Evolutionary conservation across 2,888 invertebrate genomes (phyloP).

Genomic region (Drosophila borealis): DNA sequence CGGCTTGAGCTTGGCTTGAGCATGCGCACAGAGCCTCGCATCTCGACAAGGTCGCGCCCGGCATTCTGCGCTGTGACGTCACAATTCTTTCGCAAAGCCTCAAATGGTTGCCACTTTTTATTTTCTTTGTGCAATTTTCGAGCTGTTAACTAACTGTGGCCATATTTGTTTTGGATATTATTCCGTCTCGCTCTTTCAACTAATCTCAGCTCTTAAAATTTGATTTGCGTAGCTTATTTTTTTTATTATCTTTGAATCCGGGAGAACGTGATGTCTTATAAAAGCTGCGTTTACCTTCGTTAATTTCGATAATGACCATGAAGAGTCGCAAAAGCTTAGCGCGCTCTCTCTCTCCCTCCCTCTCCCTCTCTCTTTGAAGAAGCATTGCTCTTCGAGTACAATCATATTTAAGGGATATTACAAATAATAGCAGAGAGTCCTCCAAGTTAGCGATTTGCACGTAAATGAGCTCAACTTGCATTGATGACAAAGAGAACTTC

Average conservation of each 20-base stretch:
- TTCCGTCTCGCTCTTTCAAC: too few species aligned
- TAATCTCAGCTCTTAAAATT: too few species aligned
- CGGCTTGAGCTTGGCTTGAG: constrained; percentile 13
- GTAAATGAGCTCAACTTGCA: not conserved
- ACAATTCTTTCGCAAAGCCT: not conserved
- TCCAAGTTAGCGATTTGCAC: not conserved
- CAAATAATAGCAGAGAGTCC: not conserved
- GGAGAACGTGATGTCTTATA: not conserved
- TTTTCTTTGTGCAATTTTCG: too few species aligned
- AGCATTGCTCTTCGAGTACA: not conserved
- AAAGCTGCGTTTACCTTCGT: not conserved
- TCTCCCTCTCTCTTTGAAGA: not conserved
- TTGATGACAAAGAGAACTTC: not conserved
- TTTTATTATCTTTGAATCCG: too few species aligned
- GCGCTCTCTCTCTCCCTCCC: not conserved
- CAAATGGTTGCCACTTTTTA: too few species aligned
- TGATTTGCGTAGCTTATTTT: not conserved
- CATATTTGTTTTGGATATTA: too few species aligned
- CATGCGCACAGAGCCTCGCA: not conserved
- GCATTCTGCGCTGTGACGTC: not conserved
- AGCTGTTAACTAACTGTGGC: too few species aligned
- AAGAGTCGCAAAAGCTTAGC: not conserved
- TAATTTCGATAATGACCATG: not conserved
- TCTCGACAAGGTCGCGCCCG: not conserved
- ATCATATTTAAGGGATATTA: not conserved